These are phyloP conservation scores for Henricia sp. DNA, from an alignment of 53 echinoderm and acorn worm genomes.

Conservation along the genomic window DNA sequence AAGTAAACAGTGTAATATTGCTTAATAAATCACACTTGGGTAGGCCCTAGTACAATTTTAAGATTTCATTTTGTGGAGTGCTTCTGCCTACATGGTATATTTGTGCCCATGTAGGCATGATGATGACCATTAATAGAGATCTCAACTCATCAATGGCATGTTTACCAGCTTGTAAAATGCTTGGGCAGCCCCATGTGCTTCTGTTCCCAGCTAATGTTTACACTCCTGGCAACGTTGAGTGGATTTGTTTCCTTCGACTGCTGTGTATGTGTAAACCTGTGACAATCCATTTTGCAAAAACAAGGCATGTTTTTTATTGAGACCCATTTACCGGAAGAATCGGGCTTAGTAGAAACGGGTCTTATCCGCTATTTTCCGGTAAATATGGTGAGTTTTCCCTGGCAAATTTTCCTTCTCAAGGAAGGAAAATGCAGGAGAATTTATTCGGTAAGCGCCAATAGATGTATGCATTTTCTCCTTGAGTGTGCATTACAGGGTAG, in stretches of 20 bases:
- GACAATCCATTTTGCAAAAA: conserved; percentile 43
- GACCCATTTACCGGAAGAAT: too few species aligned
- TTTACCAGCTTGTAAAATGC: conserved; percentile 46
- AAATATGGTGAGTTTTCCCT: too few species aligned
- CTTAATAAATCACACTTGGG: background rate
- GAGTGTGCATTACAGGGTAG: too few species aligned
- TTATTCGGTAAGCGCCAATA: too few species aligned
- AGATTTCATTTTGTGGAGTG: background rate
- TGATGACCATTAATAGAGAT: background rate
- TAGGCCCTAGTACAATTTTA: background rate
- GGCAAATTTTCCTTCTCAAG: too few species aligned
- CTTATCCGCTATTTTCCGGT: too few species aligned
- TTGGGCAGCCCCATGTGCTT: conserved; percentile 12
- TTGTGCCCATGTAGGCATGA: background rate
- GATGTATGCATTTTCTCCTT: too few species aligned
- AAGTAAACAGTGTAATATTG: conserved; percentile 4
- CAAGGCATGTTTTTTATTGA: too few species aligned
- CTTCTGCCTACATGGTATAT: background rate
- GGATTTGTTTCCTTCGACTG: conserved; percentile 20
- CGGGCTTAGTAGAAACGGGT: too few species aligned
- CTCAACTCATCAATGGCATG: conserved; percentile 16
- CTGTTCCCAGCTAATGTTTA: conserved; percentile 42
- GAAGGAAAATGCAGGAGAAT: too few species aligned
- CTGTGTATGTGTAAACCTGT: conserved; percentile 4
- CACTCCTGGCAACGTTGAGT: conserved; percentile 9